Evolutionary conservation across 2,888 invertebrate species (phyloP), one percentile per base, ranked within the genome.

Genomic region (Heteromyza rotundicornis): DNA sequence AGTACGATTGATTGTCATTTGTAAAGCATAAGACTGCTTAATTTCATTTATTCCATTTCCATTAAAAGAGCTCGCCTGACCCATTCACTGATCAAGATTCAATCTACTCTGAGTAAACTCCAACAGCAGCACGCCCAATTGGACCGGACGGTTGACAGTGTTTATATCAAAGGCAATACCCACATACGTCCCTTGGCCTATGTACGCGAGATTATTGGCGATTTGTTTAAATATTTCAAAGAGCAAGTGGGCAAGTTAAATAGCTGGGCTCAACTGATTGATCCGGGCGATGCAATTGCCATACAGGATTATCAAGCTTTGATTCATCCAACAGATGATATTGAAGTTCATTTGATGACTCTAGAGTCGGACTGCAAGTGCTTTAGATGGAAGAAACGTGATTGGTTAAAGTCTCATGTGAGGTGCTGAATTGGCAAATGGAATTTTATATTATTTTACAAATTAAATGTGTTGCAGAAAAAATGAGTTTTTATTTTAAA

Each of bases 231-330:
- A 12, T 79, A 72, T 57, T 78, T 72, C 24, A 68, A 72, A 64
- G 65, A 65, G 1, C 64, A 68, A 2, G 49, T 64, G 2, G 67
- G 68, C 8, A 74, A 77, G 44, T 57, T 71, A 2, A 73, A 68
- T 22, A 68, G 69, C 24, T 79, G 77, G 77, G 70, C 77, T 2
- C 70, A 78, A 23, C 60, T 78, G 1, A 65, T 79, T 32, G 73
- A 75, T 52, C 71, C 73, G 8, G 69, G 57, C 8, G 70, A 78
- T 54, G 67, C 73, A 57, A 64, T 67, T 22, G 69, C 77, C 1
- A 62, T 79, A 8, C 73, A 76, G 1, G 77, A 79, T 51, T 77
- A 77, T 36, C 51, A 70, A 55, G 68, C 62, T 2, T 54, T 79
- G 20, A 36, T 76, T 14, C 65, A 63, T 3, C 36, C 32, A 7